These are phyloP conservation scores for Limenitis camilla DNA, from an alignment of 2,888 invertebrate species.

Conservation along the genomic window DNA sequence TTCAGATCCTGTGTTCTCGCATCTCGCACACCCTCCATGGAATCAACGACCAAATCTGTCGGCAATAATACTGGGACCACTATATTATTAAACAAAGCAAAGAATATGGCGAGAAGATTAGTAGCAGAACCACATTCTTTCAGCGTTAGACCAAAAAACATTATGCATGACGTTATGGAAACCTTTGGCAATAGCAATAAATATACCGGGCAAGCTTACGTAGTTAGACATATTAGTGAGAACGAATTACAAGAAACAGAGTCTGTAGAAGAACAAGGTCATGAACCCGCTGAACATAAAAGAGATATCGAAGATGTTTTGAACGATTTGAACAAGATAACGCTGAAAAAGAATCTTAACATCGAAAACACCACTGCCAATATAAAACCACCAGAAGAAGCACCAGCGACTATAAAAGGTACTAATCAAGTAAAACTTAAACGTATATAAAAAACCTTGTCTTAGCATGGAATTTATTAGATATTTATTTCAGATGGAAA, in stretches of 20 bases:
- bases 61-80: slow-evolving; percentile 62
- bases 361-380: slow-evolving; percentile 67
- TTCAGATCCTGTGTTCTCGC: slow-evolving; percentile 80
- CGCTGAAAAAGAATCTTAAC: slow-evolving; percentile 61
- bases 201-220: slow-evolving; percentile 47
- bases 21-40: slow-evolving; percentile 56
- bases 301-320: slow-evolving; percentile 65
- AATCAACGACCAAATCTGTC: slow-evolving; percentile 56
- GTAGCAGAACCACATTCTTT: slow-evolving; percentile 62
- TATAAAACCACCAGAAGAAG: slow-evolving; percentile 57
- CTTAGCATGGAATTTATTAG: not conserved
- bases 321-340: slow-evolving; percentile 63
- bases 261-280: slow-evolving; percentile 50
- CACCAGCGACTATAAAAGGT: slow-evolving; percentile 47
- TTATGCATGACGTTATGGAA: slow-evolving; percentile 70
- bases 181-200: slow-evolving; percentile 57
- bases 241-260: slow-evolving; percentile 44
- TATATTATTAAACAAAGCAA: slow-evolving; percentile 62
- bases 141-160: slow-evolving; percentile 56
- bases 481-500: slow-evolving; percentile 24
- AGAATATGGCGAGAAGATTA: slow-evolving; percentile 61
- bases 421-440: not conserved
- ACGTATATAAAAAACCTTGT: not conserved
- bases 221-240: slow-evolving; percentile 59
- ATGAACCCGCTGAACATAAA: slow-evolving; percentile 48